phyloP scores from a whole-genome alignment of 2,888 invertebrate species.

The Synergus itoensis region DNA sequence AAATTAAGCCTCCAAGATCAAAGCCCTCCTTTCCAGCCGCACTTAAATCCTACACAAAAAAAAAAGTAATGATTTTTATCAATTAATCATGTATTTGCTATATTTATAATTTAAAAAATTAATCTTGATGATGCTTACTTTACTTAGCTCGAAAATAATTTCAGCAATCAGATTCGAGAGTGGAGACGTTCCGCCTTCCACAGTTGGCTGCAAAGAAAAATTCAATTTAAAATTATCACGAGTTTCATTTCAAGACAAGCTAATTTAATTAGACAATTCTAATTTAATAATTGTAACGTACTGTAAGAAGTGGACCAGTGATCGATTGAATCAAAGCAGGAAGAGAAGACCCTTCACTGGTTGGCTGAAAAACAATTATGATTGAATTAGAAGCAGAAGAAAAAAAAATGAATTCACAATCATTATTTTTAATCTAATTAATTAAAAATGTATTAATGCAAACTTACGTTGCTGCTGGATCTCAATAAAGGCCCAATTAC shows the following conservation, averaged over 20 bases:
- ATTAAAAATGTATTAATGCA: neutral
- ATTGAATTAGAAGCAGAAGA: neutral
- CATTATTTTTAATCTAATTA: neutral
- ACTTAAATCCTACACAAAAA: constrained; percentile 62
- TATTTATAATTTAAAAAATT: constrained; percentile 18
- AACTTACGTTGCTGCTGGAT: constrained; percentile 69
- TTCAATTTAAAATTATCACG: constrained; percentile 38
- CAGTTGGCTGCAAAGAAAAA: constrained; percentile 62
- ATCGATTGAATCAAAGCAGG: constrained; percentile 61
- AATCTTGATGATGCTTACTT: constrained; percentile 61
- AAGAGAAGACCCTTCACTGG: constrained; percentile 63
- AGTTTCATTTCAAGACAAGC: neutral
- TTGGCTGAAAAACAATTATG: constrained; percentile 59
- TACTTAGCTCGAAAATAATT: constrained; percentile 68
- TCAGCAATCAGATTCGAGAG: constrained; percentile 67
- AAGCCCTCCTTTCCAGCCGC: constrained; percentile 53
- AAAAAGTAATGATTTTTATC: constrained; percentile 29
- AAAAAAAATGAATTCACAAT: neutral
- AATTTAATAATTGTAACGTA: constrained; percentile 51
- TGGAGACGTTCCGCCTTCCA: constrained; percentile 66
- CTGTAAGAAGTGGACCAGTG: constrained; percentile 67
- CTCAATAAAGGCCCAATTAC: constrained; percentile 69
- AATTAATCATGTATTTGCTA: constrained; percentile 10
- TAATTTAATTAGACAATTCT: no score
- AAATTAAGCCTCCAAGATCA: constrained; percentile 68